Base-by-base conservation (phyloP, 2,888 invertebrate genomes). In the Erebia palarica region DNA sequence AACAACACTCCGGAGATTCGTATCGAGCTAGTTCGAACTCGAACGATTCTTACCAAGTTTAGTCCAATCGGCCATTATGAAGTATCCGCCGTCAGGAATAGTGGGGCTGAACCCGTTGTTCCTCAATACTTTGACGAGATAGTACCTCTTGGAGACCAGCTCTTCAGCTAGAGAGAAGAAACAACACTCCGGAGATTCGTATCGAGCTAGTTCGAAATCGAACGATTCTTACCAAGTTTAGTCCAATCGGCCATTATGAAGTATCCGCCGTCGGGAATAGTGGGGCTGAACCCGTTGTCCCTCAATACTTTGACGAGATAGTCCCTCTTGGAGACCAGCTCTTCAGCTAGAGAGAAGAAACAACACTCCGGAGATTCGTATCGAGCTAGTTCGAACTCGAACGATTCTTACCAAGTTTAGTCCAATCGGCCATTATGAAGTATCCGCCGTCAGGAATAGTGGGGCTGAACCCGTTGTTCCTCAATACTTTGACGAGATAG, bases 361-460 rank as follows among this genome's bases (percentile, higher is more conserved):
- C 97, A 99, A 83, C 98, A 97, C 10, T 98, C 97, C 0, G 96
- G 95, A 0, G 94, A 91, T 63, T 95, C 95, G 13, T 96, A 88
- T 13, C 96, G 94, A 0, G 92, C 88, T 11, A 98, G 82, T 90
- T 99, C 99, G 61, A 94, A 36, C 36, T 36, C 36, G 36, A 36
- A 5, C 16, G n/a, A 13, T 27, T 42, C 84, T 88, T 84, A 96
- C 96, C 95, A 75, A 98, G 88, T 7, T 95, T 92, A 11, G 96
- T 95, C 96, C 97, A 98, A 89, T 99, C 98, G 1, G 99, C 99
- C 67, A 99, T 86, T 94, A 99, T 96, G 84, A 99, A 99, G 90
- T 99, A 99, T 0, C 99, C 99, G 3, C 98, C 99, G 79, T 99
- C 98, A 0, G 99, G 99, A 70, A 99, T 92, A 0, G 97, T 97